Percentiles rank a stretch among this genome's conserved stretches.
Conservation (phyloP, 2,113 vertebrate species). For the Xiphophorus couchianus region DNA sequence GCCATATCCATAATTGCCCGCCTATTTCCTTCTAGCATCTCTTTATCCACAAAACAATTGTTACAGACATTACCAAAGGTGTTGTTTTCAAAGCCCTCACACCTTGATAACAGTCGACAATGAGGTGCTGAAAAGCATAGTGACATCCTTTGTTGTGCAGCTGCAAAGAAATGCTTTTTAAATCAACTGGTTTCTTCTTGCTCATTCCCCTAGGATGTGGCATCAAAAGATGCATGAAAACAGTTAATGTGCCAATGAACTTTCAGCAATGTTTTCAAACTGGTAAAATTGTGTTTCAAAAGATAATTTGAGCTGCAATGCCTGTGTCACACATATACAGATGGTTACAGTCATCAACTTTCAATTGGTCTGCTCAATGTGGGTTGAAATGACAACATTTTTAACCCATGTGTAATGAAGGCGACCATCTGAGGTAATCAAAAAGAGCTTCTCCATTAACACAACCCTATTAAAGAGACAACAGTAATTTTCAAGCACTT, state of each 20-base stretch:
- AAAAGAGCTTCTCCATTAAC: constrained; percentile 37
- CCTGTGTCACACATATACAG: constrained; percentile 37
- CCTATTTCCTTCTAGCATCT: constrained; percentile 73
- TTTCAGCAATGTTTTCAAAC: constrained; percentile 58
- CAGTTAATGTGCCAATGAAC: constrained; percentile 63
- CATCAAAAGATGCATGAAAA: constrained; percentile 54
- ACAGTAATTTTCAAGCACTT: constrained; percentile 8
- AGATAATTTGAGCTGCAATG: constrained; percentile 18
- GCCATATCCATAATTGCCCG: constrained; percentile 65
- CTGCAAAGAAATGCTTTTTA: constrained; percentile 73
- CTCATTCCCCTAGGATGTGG: constrained; percentile 58
- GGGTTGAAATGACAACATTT: constrained; percentile 27
- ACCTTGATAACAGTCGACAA: constrained; percentile 79
- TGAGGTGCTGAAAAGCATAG: constrained; percentile 71
- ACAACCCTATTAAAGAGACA: constrained; percentile 39
- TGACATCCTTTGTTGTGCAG: constrained; percentile 79
- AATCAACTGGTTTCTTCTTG: constrained; percentile 65
- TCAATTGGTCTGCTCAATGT: constrained; percentile 11
- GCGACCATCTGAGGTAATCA: constrained; percentile 42
- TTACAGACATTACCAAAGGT: constrained; percentile 76
- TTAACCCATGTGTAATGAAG: constrained; percentile 28
- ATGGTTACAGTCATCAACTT: constrained; percentile 42
- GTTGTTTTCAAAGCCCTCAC: constrained; percentile 82
- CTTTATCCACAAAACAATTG: constrained; percentile 69
- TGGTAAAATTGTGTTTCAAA: constrained; percentile 40